Conservation (phyloP, 2,888 invertebrate species). For the Cantharis lateralis region DNA sequence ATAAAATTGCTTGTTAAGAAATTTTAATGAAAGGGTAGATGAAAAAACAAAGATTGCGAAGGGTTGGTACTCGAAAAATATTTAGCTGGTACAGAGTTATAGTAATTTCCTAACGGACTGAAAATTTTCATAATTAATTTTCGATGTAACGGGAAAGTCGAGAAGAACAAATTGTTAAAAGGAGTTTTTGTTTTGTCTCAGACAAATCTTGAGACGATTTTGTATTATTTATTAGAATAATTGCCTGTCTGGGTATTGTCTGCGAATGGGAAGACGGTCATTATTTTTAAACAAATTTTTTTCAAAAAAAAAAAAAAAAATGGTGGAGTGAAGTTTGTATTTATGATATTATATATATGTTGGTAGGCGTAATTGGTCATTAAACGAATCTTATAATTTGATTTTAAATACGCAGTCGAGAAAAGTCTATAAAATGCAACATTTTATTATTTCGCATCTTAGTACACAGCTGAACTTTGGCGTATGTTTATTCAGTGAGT, state of each 20-base stretch:
- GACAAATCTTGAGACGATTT: neutral
- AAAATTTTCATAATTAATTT: neutral
- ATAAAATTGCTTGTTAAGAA: constrained; percentile 5
- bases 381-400: neutral
- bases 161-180: neutral
- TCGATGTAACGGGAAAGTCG: neutral
- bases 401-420: neutral
- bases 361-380: neutral
- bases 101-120: neutral
- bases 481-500: neutral
- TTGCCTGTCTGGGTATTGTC: neutral
- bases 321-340: neutral
- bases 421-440: neutral
- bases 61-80: too few species aligned
- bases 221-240: neutral
- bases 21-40: neutral
- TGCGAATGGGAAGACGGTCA: neutral
- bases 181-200: neutral
- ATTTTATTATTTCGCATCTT: neutral
- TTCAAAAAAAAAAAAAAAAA: too few species aligned
- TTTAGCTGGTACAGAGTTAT: too few species aligned
- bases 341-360: too few species aligned
- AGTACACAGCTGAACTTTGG: neutral
- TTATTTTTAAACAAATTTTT: neutral
- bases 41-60: neutral